These are phyloP conservation scores for Conger conger DNA, from an alignment of 2,113 vertebrate species.

Conservation along the genomic window DNA sequence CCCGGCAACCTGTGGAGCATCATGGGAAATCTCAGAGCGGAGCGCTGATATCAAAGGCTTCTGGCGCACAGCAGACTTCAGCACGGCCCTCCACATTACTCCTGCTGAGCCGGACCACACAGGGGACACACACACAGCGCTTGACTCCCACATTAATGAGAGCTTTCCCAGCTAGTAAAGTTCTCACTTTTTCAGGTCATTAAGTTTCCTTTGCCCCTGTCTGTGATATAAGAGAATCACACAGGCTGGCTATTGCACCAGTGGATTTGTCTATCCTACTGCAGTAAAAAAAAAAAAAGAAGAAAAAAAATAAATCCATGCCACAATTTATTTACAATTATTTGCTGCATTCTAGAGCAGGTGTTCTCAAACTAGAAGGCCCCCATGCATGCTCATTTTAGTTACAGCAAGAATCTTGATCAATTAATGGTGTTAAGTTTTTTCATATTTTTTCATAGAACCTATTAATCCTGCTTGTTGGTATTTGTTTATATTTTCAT, in stretches of 20 bases:
- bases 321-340: too few species aligned
- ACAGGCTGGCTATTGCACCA: background rate
- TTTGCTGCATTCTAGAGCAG: background rate
- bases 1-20: slow-evolving; percentile 70
- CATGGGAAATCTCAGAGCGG: slow-evolving; percentile 44
- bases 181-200: background rate
- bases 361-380: too few species aligned
- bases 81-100: background rate
- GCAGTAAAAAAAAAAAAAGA: background rate
- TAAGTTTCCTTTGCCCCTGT: background rate
- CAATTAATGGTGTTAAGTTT: too few species aligned
- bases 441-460: too few species aligned
- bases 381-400: too few species aligned
- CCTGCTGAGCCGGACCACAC: slow-evolving; percentile 31
- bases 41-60: slow-evolving; percentile 52
- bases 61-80: slow-evolving; percentile 11
- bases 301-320: background rate
- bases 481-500: too few species aligned
- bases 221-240: background rate
- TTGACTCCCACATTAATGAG: background rate
- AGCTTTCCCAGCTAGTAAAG: background rate
- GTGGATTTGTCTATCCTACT: background rate
- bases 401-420: too few species aligned
- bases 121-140: background rate
- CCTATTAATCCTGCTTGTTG: too few species aligned